Evolutionary conservation across 2,113 vertebrate genomes (phyloP).

Genomic region (Fulica atra): DNA sequence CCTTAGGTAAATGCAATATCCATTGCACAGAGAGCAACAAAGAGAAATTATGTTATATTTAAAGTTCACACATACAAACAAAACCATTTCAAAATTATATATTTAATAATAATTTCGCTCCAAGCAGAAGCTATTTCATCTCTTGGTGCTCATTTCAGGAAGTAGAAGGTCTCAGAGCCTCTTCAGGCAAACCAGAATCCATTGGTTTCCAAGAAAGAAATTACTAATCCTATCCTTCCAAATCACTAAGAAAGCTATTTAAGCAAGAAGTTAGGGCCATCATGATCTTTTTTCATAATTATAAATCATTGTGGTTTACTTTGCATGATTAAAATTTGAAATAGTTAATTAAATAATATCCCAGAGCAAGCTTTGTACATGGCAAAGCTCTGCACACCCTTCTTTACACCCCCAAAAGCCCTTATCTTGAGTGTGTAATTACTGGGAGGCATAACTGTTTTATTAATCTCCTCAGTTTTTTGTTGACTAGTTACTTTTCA

Average conservation of each 20-base stretch:
- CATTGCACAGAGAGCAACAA: background rate
- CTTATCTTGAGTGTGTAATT: background rate
- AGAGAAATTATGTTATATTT: background rate
- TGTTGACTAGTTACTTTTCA: background rate
- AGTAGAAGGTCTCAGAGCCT: background rate
- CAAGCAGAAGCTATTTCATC: conserved; percentile 2
- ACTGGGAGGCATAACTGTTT: background rate
- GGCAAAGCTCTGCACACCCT: background rate
- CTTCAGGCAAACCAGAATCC: background rate
- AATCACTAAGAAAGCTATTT: background rate
- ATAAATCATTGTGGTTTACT: background rate
- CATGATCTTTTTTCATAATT: background rate
- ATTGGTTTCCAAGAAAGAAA: background rate
- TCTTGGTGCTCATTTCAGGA: conserved; percentile 2
- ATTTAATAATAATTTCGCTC: conserved; percentile 13
- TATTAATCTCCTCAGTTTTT: background rate
- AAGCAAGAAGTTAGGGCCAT: background rate
- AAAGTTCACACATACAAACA: background rate
- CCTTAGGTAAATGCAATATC: background rate
- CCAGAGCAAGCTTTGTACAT: background rate
- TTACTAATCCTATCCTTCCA: background rate
- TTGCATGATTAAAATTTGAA: background rate
- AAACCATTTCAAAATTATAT: background rate
- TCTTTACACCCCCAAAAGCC: background rate
- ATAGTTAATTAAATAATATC: background rate